phyloP scores from a whole-genome alignment of 2,888 invertebrate species.

The Amiota minor region DNA sequence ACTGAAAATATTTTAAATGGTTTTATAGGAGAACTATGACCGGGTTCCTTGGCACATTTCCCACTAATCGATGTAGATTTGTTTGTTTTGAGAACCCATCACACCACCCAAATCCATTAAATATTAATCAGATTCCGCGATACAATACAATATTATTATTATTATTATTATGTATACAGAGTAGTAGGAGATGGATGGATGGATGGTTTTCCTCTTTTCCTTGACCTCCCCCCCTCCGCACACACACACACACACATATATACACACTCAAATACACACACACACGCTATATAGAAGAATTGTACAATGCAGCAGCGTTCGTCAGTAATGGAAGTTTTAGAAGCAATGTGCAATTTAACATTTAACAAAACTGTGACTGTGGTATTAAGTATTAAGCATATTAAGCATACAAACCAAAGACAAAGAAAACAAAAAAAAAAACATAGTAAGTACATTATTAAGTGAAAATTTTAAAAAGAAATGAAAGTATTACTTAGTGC shows the following conservation, averaged over 20 bases:
- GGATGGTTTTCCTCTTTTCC: too few species aligned
- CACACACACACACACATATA: too few species aligned
- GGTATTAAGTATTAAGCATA: slow-evolving; percentile 73
- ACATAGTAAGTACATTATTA: slow-evolving; percentile 28
- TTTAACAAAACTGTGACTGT: slow-evolving; percentile 69
- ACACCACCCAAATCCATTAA: slow-evolving; percentile 57
- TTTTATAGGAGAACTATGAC: slow-evolving; percentile 71
- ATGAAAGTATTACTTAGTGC: slow-evolving; percentile 15
- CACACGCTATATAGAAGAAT: slow-evolving; percentile 33
- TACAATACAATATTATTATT: slow-evolving; percentile 31
- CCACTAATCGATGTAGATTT: slow-evolving; percentile 43
- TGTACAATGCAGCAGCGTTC: background rate
- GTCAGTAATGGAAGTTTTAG: background rate
- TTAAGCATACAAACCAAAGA: slow-evolving; percentile 47
- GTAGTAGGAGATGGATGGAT: too few species aligned
- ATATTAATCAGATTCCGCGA: slow-evolving; percentile 57
- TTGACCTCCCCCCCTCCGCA: too few species aligned
- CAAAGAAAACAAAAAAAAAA: slow-evolving; percentile 37
- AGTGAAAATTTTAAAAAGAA: background rate
- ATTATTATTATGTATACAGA: too few species aligned
- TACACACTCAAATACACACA: background rate
- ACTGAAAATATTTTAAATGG: slow-evolving; percentile 60
- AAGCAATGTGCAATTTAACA: slow-evolving; percentile 20
- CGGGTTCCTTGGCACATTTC: slow-evolving; percentile 54
- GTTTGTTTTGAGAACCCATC: background rate